phyloP scores from a whole-genome alignment of 2,797 vertebrate species.

The Taenioides sp. region DNA sequence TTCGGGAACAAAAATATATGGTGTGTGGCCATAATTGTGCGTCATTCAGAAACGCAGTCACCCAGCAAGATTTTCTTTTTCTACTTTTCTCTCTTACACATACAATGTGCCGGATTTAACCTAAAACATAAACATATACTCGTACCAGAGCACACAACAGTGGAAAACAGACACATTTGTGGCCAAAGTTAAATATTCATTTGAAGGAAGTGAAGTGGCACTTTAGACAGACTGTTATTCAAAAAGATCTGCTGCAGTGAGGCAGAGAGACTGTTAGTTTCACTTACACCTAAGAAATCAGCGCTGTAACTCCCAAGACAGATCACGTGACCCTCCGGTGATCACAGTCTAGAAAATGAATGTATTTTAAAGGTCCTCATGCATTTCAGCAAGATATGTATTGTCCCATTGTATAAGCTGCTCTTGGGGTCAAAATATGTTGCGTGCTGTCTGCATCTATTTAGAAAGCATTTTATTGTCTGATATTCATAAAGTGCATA shows the following conservation, averaged over 20 bases:
- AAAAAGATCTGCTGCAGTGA: neutral
- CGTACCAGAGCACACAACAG: constrained; percentile 6
- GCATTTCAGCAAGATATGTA: too few species aligned
- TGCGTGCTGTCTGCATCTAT: too few species aligned
- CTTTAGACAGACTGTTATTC: constrained; percentile 3
- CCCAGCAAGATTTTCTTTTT: constrained; percentile 24
- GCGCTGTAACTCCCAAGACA: neutral
- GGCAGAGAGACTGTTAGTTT: neutral
- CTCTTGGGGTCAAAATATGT: too few species aligned
- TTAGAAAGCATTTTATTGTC: too few species aligned
- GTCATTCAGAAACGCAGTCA: constrained; percentile 36
- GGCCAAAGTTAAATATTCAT: constrained; percentile 12
- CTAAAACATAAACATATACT: constrained; percentile 17
- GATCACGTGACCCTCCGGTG: neutral
- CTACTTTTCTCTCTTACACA: constrained; percentile 11
- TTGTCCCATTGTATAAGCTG: too few species aligned
- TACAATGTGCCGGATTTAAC: constrained; percentile 7
- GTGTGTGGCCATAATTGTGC: constrained; percentile 38
- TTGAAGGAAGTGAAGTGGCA: constrained; percentile 12
- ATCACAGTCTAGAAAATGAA: neutral
- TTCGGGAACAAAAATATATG: constrained; percentile 36
- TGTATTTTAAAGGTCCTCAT: too few species aligned
- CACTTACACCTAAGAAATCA: constrained; percentile 1
- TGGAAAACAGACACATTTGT: constrained; percentile 2
- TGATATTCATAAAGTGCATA: too few species aligned